Evolutionary conservation across 2,888 invertebrate genomes (phyloP), one percentile per base, ranked within the genome.

Genomic region (Aspidapion aeneum): DNA sequence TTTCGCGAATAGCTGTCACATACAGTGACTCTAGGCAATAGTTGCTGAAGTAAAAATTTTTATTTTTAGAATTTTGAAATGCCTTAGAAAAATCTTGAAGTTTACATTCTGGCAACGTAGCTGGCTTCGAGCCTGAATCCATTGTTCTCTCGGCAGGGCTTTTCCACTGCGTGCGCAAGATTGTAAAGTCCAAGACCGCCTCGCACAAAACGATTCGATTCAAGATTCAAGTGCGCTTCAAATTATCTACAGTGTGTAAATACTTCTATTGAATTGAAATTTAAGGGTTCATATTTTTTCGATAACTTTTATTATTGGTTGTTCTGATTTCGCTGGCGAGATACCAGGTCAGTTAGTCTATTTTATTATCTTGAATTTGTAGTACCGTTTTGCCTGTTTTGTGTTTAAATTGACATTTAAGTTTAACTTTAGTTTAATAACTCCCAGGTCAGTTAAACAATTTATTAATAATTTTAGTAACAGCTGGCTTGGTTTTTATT

Each of bases 241-340:
- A n/a, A n/a, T n/a, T n/a, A n/a, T n/a, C n/a, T n/a, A n/a, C n/a
- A n/a, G n/a, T n/a, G n/a, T n/a, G n/a, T n/a, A 35, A 35, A 12
- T 35, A 12, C 35, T 3, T 7, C 35, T 35, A 35, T 35, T 7
- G 35, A 7, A 35, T 3, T 35, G 35, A 35, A 7, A 35, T 3
- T 12, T 7, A 35, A 35, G 12, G 12, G 35, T 35, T 3, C 5
- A 35, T 35, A 35, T 7, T 35, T 35, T 35, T 35, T 35, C 3
- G 12, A 35, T 35, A 35, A 35, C 35, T 35, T 35, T 12, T 9
- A 5, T 52, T 5, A 52, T 60, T 54, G 62, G 71, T 75, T 75
- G 73, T 77, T 79, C 74, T 80, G 79, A 79, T 80, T 79, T 75
- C 80, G 80, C 80, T 80, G 79, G 78, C 79, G 78, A 80, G 80